Conservation (phyloP, 2,888 invertebrate species). For the Drosophila siamana region DNA sequence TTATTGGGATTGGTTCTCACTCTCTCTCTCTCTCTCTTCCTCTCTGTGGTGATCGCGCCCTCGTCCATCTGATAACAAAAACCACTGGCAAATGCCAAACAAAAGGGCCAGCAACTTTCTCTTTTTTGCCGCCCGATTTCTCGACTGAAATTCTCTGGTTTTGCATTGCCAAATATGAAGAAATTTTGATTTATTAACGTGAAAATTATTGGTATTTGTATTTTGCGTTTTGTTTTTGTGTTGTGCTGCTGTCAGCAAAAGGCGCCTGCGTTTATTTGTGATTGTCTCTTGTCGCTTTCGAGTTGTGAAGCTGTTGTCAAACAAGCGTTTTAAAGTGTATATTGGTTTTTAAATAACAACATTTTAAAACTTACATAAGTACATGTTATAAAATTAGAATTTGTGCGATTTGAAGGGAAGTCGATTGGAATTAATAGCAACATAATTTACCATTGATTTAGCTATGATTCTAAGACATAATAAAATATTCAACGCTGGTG, state of each 20-base stretch:
- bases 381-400: no score
- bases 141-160: slow-evolving; percentile 15
- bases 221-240: slow-evolving; percentile 24
- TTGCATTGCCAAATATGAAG: slow-evolving; percentile 59
- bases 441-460: no score
- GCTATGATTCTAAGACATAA: no score
- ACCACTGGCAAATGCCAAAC: slow-evolving; percentile 76
- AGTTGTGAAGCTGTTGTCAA: not conserved
- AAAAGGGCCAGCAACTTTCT: slow-evolving; percentile 77
- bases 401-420: no score
- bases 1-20: slow-evolving; percentile 29
- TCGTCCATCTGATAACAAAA: slow-evolving; percentile 79
- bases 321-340: not conserved
- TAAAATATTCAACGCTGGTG: no score
- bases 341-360: no score
- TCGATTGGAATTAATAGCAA: no score
- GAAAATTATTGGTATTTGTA: slow-evolving; percentile 36
- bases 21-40: not conserved
- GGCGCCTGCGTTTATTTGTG: slow-evolving; percentile 50
- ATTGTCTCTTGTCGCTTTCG: slow-evolving; percentile 7
- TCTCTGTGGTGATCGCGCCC: slow-evolving; percentile 77
- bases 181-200: slow-evolving; percentile 70
- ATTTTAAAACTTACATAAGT: no score
- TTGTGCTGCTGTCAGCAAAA: slow-evolving; percentile 52
- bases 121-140: slow-evolving; percentile 63